Conservation (phyloP, 2,113 vertebrate species). For the Menidia beryllina region DNA sequence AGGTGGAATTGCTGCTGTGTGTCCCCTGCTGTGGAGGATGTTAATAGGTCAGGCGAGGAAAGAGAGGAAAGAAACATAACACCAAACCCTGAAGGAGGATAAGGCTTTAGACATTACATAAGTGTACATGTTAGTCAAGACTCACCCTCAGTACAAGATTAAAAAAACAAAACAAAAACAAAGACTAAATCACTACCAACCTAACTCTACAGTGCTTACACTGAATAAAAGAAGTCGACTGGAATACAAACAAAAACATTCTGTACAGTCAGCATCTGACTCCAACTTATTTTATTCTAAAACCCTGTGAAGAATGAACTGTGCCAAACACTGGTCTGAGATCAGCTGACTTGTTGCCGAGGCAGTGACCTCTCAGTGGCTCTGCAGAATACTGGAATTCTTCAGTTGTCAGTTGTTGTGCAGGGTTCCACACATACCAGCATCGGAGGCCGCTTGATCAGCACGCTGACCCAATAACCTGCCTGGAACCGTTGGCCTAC, state of each 20-base stretch:
- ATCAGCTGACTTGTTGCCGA: conserved; percentile 51
- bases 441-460: conserved; percentile 54
- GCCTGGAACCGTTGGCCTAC: not conserved
- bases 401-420: conserved; percentile 69
- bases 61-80: no score
- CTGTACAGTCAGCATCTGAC: not conserved
- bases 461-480: conserved; percentile 28
- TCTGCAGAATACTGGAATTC: conserved; percentile 37
- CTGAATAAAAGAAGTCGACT: not conserved
- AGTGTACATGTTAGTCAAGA: conserved; percentile 1
- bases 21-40: conserved; percentile 27
- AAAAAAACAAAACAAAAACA: no score
- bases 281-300: not conserved
- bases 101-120: conserved; percentile 32
- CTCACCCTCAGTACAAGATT: not conserved
- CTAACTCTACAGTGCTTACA: not conserved
- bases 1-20: conserved; percentile 26
- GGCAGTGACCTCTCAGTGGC: conserved; percentile 47
- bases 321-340: conserved; percentile 18
- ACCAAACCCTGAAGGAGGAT: conserved; percentile 17
- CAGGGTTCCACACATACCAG: conserved; percentile 65
- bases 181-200: conserved; percentile 7
- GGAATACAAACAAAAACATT: not conserved
- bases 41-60: conserved; percentile 54
- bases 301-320: not conserved